phyloP scores from a whole-genome alignment of 2,888 invertebrate genomes.

The Autographa pulchrina region DNA sequence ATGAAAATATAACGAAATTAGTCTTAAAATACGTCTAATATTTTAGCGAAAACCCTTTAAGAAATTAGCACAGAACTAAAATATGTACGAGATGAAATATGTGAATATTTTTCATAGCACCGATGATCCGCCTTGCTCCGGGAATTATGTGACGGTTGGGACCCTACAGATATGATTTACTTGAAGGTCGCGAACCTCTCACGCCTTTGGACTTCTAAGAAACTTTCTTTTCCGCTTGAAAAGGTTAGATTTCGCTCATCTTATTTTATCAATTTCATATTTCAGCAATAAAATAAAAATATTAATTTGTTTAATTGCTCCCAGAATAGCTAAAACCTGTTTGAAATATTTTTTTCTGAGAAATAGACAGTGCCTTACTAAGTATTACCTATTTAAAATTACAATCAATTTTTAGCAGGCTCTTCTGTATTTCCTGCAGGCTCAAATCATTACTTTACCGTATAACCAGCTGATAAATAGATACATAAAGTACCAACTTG shows the following conservation, averaged over 20 bases:
- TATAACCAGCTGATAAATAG: neutral
- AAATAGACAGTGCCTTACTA: neutral
- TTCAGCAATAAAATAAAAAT: neutral
- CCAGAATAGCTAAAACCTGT: neutral
- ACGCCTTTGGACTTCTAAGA: neutral
- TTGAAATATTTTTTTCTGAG: neutral
- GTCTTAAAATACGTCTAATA: too few species aligned
- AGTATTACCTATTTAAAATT: neutral
- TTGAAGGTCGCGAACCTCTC: neutral
- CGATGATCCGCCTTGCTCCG: conserved; percentile 13
- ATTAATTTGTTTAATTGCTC: neutral
- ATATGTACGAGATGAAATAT: neutral
- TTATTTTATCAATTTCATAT: neutral
- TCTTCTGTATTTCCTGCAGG: too few species aligned
- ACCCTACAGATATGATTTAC: conserved; percentile 27
- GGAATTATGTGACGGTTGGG: conserved; percentile 20
- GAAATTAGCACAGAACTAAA: neutral
- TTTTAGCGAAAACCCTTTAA: neutral
- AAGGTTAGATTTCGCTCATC: neutral
- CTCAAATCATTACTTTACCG: too few species aligned
- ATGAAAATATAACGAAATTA: too few species aligned
- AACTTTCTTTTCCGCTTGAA: neutral
- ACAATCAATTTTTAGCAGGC: too few species aligned
- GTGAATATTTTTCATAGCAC: conserved; percentile 20
- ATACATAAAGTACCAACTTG: neutral